Conservation (phyloP, 2,797 vertebrate species). For the Myotis vivesi region DNA sequence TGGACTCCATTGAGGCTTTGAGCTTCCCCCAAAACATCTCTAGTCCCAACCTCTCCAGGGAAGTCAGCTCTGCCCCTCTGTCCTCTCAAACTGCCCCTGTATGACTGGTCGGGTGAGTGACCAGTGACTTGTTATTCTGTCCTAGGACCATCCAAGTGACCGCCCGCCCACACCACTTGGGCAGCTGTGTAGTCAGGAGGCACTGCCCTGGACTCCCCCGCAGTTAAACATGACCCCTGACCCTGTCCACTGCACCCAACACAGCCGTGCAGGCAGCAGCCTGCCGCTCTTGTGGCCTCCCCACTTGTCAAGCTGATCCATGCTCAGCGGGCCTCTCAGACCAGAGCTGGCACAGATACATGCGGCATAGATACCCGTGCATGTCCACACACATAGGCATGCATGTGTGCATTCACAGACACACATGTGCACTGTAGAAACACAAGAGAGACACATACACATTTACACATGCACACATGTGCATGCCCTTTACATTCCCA, state of each 20-base stretch:
- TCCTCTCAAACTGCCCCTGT: neutral
- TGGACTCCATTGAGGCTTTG: neutral
- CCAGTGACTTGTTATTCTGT: slow-evolving; percentile 25
- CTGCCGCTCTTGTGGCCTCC: accelerated
- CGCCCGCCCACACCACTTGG: slow-evolving; percentile 49
- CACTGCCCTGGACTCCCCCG: neutral
- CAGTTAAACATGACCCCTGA: slow-evolving; percentile 64
- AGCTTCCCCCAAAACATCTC: neutral
- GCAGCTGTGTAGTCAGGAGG: neutral
- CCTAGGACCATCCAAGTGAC: slow-evolving; percentile 53
- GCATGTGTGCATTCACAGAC: neutral
- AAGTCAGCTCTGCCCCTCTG: neutral
- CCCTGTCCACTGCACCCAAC: neutral
- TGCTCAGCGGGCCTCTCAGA: accelerated
- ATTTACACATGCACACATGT: accelerated
- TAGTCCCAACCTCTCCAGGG: accelerated
- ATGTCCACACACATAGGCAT: neutral
- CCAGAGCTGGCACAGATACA: neutral
- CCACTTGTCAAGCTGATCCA: accelerated
- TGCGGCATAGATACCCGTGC: accelerated
- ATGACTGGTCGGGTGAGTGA: neutral
- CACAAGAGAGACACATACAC: accelerated
- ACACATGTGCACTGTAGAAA: accelerated
- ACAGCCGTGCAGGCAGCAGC: neutral
- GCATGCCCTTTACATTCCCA: accelerated